Evolutionary conservation across 2,797 vertebrate species (phyloP).

Genomic region (Rhinatrema bivittatum): DNA sequence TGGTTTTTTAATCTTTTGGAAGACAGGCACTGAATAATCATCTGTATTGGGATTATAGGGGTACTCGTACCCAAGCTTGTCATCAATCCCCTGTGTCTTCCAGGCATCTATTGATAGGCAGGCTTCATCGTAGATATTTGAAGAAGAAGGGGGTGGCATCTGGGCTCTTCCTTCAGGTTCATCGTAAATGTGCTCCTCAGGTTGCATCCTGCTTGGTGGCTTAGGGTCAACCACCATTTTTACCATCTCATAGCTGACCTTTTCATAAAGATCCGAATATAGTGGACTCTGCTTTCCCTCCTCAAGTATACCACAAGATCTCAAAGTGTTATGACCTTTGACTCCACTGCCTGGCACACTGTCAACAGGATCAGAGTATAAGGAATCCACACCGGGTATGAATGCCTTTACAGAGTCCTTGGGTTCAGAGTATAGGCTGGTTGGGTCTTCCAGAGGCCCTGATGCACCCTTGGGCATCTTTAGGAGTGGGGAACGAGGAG

Average conservation of each 20-base stretch:
- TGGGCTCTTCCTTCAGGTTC: slow-evolving; percentile 77
- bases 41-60: slow-evolving; percentile 55
- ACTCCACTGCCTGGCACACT: slow-evolving; percentile 25
- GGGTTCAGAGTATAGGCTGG: slow-evolving; percentile 80
- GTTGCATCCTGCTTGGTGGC: slow-evolving; percentile 11
- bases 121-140: slow-evolving; percentile 69
- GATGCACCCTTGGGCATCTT: slow-evolving; percentile 21
- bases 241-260: slow-evolving; percentile 45
- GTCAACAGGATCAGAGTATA: slow-evolving; percentile 89
- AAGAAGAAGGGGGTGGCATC: neutral
- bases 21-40: slow-evolving; percentile 51
- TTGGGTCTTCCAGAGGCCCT: slow-evolving; percentile 27
- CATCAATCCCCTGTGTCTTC: slow-evolving; percentile 53
- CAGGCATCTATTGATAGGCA: slow-evolving; percentile 45
- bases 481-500: slow-evolving; percentile 45
- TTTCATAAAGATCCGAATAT: slow-evolving; percentile 64
- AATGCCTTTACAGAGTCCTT: slow-evolving; percentile 72
- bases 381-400: slow-evolving; percentile 45
- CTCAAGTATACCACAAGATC: accelerated
- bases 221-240: neutral
- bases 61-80: slow-evolving; percentile 48
- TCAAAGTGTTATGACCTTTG: neutral
- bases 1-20: slow-evolving; percentile 15
- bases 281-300: neutral
- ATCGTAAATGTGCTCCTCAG: slow-evolving; percentile 81